Conservation (phyloP, 2,797 vertebrate species). For the Aplochiton taeniatus region DNA sequence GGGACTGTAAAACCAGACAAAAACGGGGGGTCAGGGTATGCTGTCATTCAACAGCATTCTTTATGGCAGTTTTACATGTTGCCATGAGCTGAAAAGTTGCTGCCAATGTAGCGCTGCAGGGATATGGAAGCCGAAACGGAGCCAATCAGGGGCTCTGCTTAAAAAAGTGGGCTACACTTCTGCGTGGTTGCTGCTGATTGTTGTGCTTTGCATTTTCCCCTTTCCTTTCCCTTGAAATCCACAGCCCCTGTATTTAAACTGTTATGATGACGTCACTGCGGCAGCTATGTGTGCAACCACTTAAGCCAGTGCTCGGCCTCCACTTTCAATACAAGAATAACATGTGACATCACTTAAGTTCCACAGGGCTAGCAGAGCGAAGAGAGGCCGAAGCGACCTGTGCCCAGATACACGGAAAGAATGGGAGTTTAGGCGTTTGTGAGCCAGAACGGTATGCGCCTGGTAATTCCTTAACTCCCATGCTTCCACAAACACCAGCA, state of each 20-base stretch:
- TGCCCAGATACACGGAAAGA: too few species aligned
- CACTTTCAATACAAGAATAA: slow-evolving; percentile 16
- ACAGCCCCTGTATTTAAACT: slow-evolving; percentile 3
- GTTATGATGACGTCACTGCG: not conserved
- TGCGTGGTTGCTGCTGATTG: not conserved
- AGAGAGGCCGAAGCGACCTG: not conserved
- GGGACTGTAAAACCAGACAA: too few species aligned
- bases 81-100: not conserved
- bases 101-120: not conserved
- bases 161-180: not conserved
- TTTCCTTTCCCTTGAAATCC: not conserved
- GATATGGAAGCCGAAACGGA: not conserved
- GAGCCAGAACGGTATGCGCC: too few species aligned
- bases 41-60: not conserved
- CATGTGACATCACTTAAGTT: slow-evolving; percentile 14
- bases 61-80: not conserved
- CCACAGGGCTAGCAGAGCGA: slow-evolving; percentile 7
- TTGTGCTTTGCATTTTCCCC: not conserved
- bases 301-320: slow-evolving; percentile 11
- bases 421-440: too few species aligned
- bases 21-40: not conserved
- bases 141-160: not conserved
- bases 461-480: too few species aligned
- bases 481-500: too few species aligned
- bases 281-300: slow-evolving; percentile 7